Evolutionary conservation across 2,113 vertebrate species (phyloP), one percentile per base, ranked within the genome.

Genomic region (Eudyptes chrysolophus): DNA sequence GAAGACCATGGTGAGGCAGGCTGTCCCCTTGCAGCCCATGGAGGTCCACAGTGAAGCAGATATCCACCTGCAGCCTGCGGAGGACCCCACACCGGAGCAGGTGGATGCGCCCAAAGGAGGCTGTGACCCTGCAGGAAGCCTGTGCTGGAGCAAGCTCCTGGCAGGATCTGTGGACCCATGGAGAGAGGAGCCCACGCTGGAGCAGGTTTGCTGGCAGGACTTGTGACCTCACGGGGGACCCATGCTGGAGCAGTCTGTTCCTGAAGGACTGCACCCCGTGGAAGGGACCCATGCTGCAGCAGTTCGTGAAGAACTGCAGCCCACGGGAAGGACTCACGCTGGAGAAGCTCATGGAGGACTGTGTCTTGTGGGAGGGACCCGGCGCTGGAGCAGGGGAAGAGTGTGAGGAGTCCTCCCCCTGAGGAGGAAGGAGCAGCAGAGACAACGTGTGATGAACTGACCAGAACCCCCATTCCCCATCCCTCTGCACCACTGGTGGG

Each of bases 271-370:
- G 24, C 11, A 17, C 1, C 6, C 44, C 4, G 0, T 29, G 24
- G 29, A 11, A 60, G 49, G 44, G 24, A 27, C 30, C 51, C 19
- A 9, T 3, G 1, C 22, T 44, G 46, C 30, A 62, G 18, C 22
- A 62, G 46, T 52, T 62, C 2, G 0, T 42, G 34, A 17, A 62
- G 55, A 17, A 25, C 26, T 36, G 58, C 13, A 24, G 12, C 34
- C 34, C 0, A 0, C 19, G 32, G 30, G 19, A 84, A 52, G 46
- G 24, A 49, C 36, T 21, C 16, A 9, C 1, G 1, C 13, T 52
- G 36, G 36, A 62, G 24, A 29, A 72, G 30, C n/a, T 62, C 3
- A 1, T n/a, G 34, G 21, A 64, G 55, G 26, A 54, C 32, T 25
- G 34, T 25, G 15, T 60, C 13, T 13, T 3, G 10, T 36, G n/a